phyloP scores from a whole-genome alignment of 2,888 invertebrate species.

The Cataglyphis altisquamis region DNA sequence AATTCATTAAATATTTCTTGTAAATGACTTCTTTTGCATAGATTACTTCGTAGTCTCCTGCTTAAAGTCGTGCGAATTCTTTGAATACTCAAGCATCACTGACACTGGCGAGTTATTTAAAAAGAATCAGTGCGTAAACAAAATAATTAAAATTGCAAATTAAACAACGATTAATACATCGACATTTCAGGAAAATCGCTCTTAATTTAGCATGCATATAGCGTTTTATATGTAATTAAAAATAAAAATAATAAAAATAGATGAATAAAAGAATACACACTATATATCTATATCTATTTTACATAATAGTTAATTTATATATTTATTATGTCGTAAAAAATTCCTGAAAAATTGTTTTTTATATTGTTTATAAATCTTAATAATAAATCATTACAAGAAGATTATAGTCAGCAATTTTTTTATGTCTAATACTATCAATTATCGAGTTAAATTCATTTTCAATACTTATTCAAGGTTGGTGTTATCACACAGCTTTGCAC shows the following conservation, averaged over 20 bases:
- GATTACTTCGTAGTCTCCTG: neutral
- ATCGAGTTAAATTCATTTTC: neutral
- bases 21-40: neutral
- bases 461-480: neutral
- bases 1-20: neutral
- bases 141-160: conserved; percentile 50
- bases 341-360: neutral
- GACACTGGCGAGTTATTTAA: conserved; percentile 34
- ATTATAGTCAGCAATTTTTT: neutral
- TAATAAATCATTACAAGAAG: neutral
- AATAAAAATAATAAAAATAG: neutral
- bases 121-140: conserved; percentile 5
- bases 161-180: neutral
- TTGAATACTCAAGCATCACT: conserved; percentile 11
- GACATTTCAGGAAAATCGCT: neutral
- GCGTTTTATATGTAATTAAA: neutral
- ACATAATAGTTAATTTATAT: neutral
- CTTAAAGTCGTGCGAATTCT: neutral
- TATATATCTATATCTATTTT: conserved; percentile 11
- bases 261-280: neutral
- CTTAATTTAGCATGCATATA: neutral
- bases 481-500: neutral
- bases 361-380: neutral
- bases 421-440: neutral
- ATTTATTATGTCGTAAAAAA: neutral